Base-by-base conservation (phyloP, 2,888 invertebrate genomes). In the Aphidius colemani region DNA sequence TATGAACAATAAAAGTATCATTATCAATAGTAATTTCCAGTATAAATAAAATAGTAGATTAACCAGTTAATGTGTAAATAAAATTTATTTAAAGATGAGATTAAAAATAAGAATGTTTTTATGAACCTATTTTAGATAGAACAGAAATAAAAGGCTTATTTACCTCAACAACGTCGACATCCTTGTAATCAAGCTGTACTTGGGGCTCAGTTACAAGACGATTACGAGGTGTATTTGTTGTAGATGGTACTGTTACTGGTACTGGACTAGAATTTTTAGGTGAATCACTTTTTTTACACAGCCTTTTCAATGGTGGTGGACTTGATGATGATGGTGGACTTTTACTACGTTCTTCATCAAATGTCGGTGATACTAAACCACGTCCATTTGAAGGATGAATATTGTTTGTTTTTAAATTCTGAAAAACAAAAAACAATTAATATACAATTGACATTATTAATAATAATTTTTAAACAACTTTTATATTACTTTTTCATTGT, bases 111-210 rank as follows among this genome's bases (percentile, higher is more conserved):
- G n/a, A n/a, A n/a, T n/a, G n/a, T n/a, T n/a, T n/a, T n/a, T n/a
- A n/a, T n/a, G n/a, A n/a, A n/a, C n/a, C n/a, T n/a, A n/a, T n/a
- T n/a, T n/a, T n/a, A n/a, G n/a, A n/a, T n/a, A n/a, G n/a, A n/a
- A n/a, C n/a, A n/a, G n/a, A n/a, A n/a, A n/a, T n/a, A n/a, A n/a
- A n/a, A n/a, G 13, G 13, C 13, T 18, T 2, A 18, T 53, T 41
- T 70, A 82, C 82, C 82, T 82, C 82, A 75, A 82, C 81, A 70
- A 78, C 74, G 73, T 82, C 82, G 71, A 80, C 76, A 75, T 82
- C 82, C 77, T 81, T 82, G 69, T 81, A 82, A 74, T 82, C 82
- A 69, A 82, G 81, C 73, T 82, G 82, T 70, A 82, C 82, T 75
- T 82, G 82, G 60, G 82, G 82, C 75, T 82, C 82, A 64, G 81